Conservation (phyloP, 2,888 invertebrate species). For the Nezara viridula region DNA sequence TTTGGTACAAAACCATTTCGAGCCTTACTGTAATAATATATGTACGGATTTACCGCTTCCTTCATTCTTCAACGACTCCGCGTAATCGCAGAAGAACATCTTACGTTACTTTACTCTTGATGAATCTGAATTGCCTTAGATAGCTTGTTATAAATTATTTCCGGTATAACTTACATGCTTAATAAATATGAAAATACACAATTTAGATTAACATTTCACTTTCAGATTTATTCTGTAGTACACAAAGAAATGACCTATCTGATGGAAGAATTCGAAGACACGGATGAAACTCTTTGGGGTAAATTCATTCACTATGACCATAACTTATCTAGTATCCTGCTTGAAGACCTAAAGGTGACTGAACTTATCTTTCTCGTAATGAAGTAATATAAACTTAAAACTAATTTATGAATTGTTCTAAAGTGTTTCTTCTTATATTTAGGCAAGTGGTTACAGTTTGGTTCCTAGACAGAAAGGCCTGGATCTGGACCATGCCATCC, state of each 20-base stretch:
- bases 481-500: neutral
- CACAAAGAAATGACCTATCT: neutral
- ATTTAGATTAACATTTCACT: neutral
- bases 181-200: too few species aligned
- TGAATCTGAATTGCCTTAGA: too few species aligned
- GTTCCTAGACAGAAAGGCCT: neutral
- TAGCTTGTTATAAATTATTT: too few species aligned
- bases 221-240: neutral
- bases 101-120: too few species aligned
- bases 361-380: neutral
- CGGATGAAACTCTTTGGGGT: neutral
- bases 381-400: neutral
- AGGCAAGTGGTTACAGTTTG: neutral
- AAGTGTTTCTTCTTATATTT: neutral
- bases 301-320: neutral
- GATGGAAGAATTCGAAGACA: constrained; percentile 3
- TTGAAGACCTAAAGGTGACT: neutral
- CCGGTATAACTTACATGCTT: too few species aligned
- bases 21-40: too few species aligned
- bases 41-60: too few species aligned
- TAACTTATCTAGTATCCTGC: neutral
- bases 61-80: too few species aligned
- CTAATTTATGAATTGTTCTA: neutral
- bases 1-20: too few species aligned
- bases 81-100: too few species aligned